These are phyloP conservation scores for Cavia aperea DNA, from an alignment of 2,113 vertebrate genomes.

Conservation along the genomic window DNA sequence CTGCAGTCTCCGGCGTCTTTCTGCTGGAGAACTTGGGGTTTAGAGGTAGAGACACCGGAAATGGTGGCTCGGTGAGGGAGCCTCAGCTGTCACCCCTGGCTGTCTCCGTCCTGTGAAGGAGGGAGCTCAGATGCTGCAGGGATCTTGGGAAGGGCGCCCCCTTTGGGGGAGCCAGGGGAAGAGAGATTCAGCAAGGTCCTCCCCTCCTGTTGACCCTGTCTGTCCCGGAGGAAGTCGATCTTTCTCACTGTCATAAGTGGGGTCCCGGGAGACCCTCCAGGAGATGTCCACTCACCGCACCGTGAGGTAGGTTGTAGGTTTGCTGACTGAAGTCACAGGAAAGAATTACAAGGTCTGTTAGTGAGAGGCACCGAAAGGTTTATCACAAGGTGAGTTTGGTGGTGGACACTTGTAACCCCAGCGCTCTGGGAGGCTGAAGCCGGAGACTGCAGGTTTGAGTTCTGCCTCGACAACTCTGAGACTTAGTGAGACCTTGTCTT, in stretches of 20 bases:
- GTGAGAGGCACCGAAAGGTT: too few species aligned
- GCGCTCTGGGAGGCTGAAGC: background rate
- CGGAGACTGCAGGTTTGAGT: background rate
- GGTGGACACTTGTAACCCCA: background rate
- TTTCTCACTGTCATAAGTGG: background rate
- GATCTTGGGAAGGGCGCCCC: background rate
- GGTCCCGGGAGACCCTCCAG: background rate
- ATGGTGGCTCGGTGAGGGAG: background rate
- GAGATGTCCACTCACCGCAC: background rate
- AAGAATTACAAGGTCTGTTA: too few species aligned
- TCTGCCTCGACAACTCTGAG: background rate
- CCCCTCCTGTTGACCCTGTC: background rate
- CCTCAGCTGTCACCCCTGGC: background rate
- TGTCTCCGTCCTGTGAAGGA: background rate
- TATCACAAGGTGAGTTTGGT: background rate
- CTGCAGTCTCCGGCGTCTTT: background rate
- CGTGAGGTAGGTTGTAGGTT: background rate
- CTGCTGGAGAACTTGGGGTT: background rate
- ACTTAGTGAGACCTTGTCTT: background rate
- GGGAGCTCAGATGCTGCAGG: background rate
- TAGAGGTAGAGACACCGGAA: background rate
- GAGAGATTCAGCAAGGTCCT: background rate
- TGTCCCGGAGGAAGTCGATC: background rate
- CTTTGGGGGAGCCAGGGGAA: background rate
- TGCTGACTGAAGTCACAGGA: background rate